phyloP scores from a whole-genome alignment of 2,797 vertebrate species.

The Parambassis ranga region DNA sequence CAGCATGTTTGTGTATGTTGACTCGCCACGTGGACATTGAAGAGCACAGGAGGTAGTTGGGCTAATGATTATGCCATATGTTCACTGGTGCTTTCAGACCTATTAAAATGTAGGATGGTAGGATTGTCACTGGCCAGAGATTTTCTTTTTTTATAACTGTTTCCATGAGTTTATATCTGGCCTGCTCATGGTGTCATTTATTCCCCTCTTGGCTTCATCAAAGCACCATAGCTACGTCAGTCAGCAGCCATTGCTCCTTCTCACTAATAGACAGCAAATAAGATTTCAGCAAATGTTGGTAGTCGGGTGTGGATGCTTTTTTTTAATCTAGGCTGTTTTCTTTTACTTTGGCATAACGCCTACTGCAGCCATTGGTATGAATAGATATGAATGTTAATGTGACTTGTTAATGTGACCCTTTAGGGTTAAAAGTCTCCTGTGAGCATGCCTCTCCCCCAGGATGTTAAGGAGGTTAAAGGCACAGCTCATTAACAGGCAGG shows the following conservation, averaged over 20 bases:
- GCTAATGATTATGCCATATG: neutral
- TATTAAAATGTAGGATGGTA: neutral
- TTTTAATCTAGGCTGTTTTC: neutral
- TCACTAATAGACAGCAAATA: neutral
- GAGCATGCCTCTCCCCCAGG: conserved; percentile 18
- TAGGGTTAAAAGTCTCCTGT: conserved; percentile 23
- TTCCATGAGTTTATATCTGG: conserved; percentile 14
- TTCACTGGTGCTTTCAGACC: neutral
- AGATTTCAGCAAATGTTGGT: neutral
- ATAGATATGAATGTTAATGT: conserved; percentile 16
- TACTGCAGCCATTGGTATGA: neutral
- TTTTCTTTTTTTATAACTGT: neutral
- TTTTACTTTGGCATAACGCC: conserved; percentile 15
- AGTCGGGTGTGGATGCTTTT: neutral
- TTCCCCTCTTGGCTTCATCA: conserved; percentile 2
- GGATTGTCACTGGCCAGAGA: conserved; percentile 1
- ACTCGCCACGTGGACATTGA: neutral
- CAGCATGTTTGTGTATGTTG: conserved; percentile 26
- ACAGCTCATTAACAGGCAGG: conserved; percentile 45
- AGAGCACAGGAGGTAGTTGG: neutral
- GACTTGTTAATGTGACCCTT: conserved; percentile 37
- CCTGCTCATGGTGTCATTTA: neutral
- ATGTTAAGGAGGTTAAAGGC: conserved; percentile 42
- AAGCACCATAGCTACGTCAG: conserved; percentile 10
- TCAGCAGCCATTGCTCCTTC: neutral